Percentiles rank a stretch among this genome's conserved stretches.
phyloP scores from a whole-genome alignment of 2,888 invertebrate genomes.

The Pogonocherus hispidulus region DNA sequence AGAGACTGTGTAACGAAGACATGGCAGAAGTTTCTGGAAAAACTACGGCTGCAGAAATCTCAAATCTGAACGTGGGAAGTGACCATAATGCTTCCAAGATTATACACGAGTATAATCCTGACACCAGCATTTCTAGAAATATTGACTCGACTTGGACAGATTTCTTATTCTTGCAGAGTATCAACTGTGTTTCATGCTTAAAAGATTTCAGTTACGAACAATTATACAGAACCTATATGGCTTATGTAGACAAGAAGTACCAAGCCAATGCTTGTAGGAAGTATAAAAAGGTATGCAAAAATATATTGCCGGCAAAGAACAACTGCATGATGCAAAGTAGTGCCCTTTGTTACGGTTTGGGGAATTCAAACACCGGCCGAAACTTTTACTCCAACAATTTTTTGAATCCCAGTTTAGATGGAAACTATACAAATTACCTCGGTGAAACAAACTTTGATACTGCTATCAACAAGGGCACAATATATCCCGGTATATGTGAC shows the following conservation, averaged over 20 bases:
- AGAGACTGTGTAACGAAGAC: neutral
- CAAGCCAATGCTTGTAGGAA: too few relatives aligned
- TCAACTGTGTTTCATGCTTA: neutral
- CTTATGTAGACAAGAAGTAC: neutral
- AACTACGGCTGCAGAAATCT: too few relatives aligned
- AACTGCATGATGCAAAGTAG: neutral
- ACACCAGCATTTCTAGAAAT: too few relatives aligned
- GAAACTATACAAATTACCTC: neutral
- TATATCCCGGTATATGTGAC: too few relatives aligned
- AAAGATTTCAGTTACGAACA: neutral
- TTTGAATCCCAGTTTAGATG: neutral
- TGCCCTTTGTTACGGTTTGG: neutral
- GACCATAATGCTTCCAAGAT: too few relatives aligned
- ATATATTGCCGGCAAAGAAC: neutral
- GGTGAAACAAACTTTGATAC: neutral
- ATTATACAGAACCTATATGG: neutral
- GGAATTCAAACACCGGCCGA: neutral
- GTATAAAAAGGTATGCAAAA: neutral
- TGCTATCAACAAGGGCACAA: too few relatives aligned
- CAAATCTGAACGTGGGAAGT: too few relatives aligned
- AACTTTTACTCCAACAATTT: neutral
- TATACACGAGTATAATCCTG: too few relatives aligned
- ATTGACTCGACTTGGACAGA: too few relatives aligned
- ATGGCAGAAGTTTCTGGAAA: neutral
- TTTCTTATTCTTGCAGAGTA: neutral